Evolutionary conservation across 2,888 invertebrate species (phyloP).

Genomic region (Lasioglossum leucozonium): DNA sequence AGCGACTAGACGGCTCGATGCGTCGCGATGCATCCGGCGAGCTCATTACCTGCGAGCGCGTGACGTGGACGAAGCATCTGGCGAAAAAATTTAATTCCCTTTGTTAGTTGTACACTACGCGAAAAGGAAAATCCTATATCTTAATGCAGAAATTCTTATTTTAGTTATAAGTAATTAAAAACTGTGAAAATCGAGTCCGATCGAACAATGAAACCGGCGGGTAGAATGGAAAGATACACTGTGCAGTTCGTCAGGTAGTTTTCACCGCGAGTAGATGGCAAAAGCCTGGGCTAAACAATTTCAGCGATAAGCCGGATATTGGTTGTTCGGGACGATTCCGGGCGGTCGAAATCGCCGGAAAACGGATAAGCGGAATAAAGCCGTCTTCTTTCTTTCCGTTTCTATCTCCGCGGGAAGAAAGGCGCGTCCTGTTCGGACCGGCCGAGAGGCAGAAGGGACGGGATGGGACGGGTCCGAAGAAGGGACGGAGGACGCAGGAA

Average conservation of each 20-base stretch:
- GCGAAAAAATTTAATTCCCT: too few relatives aligned
- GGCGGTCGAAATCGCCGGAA: neutral
- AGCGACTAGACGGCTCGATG: neutral
- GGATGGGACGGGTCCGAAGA: neutral
- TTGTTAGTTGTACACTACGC: too few relatives aligned
- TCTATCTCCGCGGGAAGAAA: neutral
- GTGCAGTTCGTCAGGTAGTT: neutral
- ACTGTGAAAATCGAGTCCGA: too few relatives aligned
- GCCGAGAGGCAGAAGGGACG: neutral
- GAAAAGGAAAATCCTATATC: too few relatives aligned
- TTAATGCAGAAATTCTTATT: too few relatives aligned
- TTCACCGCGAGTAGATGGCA: neutral
- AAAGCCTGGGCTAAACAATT: neutral
- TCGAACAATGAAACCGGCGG: too few relatives aligned
- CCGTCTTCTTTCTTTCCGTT: neutral
- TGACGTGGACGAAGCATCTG: neutral
- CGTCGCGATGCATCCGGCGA: neutral
- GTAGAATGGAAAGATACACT: too few relatives aligned
- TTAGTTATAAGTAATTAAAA: too few relatives aligned
- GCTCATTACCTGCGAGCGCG: neutral
- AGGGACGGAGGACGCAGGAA: conserved; percentile 24
- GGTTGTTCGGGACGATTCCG: neutral
- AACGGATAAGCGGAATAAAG: neutral
- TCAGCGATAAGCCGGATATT: neutral
- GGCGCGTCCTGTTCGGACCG: neutral